Evolutionary conservation across 2,797 vertebrate genomes (phyloP).

Genomic region (Leptatherina wallacei): DNA sequence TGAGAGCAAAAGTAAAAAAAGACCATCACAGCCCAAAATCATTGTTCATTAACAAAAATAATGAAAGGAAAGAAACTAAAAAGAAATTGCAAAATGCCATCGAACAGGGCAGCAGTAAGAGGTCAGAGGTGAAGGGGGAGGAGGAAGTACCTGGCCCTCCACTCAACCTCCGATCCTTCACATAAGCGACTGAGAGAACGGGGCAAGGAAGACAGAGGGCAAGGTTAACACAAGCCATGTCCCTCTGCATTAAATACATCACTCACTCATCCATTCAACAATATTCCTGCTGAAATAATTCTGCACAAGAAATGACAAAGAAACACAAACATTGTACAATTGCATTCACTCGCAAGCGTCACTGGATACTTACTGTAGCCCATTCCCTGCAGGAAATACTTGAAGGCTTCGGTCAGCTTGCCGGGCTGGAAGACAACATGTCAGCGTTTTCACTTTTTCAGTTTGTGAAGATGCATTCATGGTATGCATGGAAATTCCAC

Average conservation of each 20-base stretch:
- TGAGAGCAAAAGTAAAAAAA: slow-evolving; percentile 46
- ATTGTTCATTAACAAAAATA: slow-evolving; percentile 52
- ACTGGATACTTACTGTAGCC: slow-evolving; percentile 93
- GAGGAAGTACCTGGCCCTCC: slow-evolving; percentile 94
- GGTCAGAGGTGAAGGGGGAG: slow-evolving; percentile 81
- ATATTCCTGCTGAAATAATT: neutral
- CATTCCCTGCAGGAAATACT: slow-evolving; percentile 99
- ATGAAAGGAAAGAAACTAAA: slow-evolving; percentile 46
- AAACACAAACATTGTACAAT: neutral
- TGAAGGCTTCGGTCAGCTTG: slow-evolving; percentile 98
- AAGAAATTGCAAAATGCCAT: slow-evolving; percentile 62
- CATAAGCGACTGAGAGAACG: slow-evolving; percentile 92
- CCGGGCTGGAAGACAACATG: slow-evolving; percentile 86
- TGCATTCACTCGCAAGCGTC: no score
- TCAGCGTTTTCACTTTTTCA: neutral
- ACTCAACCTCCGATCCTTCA: slow-evolving; percentile 99
- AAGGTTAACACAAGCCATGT: slow-evolving; percentile 74
- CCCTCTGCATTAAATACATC: slow-evolving; percentile 47
- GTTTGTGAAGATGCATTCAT: neutral
- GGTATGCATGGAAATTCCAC: neutral
- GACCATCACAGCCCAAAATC: slow-evolving; percentile 51
- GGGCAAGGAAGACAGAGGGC: slow-evolving; percentile 78
- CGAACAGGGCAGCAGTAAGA: slow-evolving; percentile 68
- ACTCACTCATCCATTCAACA: slow-evolving; percentile 2
- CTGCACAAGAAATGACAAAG: neutral